Conservation (phyloP, 2,797 vertebrate genomes). For the Sebastolobus alascanus region DNA sequence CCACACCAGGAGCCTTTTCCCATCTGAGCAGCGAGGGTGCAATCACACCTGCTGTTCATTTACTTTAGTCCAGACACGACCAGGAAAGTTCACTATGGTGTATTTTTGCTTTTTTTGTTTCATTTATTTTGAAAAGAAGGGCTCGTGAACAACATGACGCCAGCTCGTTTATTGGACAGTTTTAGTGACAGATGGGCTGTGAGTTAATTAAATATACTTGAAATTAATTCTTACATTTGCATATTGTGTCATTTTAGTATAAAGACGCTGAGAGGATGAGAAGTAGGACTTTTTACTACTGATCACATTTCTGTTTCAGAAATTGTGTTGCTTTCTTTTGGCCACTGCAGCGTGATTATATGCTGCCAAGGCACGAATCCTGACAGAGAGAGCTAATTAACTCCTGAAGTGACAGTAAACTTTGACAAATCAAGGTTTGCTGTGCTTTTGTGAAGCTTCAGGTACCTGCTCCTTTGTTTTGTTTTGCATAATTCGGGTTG, state of each 20-base stretch:
- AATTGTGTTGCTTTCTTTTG: slow-evolving; percentile 38
- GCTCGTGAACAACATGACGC: slow-evolving; percentile 13
- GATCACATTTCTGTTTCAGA: slow-evolving; percentile 45
- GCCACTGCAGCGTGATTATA: slow-evolving; percentile 13
- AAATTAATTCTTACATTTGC: slow-evolving; percentile 40
- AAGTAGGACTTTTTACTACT: slow-evolving; percentile 9
- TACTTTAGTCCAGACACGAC: slow-evolving; percentile 11
- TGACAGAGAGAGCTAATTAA: slow-evolving; percentile 45
- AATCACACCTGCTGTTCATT: slow-evolving; percentile 60
- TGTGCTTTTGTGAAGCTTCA: slow-evolving; percentile 14
- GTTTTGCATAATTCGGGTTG: not conserved
- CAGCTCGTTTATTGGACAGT: slow-evolving; percentile 30
- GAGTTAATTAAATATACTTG: slow-evolving; percentile 45
- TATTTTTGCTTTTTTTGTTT: slow-evolving; percentile 4
- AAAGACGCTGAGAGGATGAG: slow-evolving; percentile 11
- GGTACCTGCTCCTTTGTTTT: not conserved
- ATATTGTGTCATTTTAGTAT: slow-evolving; percentile 41
- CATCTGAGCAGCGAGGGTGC: slow-evolving; percentile 28
- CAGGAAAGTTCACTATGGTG: slow-evolving; percentile 20
- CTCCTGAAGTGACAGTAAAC: slow-evolving; percentile 36
- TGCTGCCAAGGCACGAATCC: slow-evolving; percentile 49
- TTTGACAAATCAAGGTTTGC: slow-evolving; percentile 18
- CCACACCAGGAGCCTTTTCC: slow-evolving; percentile 25
- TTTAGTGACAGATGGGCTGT: slow-evolving; percentile 60
- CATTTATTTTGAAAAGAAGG: slow-evolving; percentile 3